Evolutionary conservation across 2,797 vertebrate genomes (phyloP), one percentile per base, ranked within the genome.

Genomic region (Sebastes steindachneri): DNA sequence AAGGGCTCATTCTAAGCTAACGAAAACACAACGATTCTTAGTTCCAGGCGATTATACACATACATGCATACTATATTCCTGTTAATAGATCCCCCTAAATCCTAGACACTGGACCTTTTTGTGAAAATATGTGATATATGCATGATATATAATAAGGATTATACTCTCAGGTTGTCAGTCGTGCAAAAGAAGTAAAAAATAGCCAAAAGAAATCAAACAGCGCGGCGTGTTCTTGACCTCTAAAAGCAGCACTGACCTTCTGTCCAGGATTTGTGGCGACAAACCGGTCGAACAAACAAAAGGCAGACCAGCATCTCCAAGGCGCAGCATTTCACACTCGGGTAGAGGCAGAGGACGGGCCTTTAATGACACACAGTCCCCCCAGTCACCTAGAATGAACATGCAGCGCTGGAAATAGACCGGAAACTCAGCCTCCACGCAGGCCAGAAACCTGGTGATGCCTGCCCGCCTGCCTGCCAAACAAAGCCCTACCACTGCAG

Each of bases 331-430:
- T 94, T 94, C 91, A 94, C 93, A 93, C 93, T 91, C 53, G 90
- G 88, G 48, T 93, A 88, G 91, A 92, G 87, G 89, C 89, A 84
- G 84, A 92, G 90, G 89, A 91, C 73, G 75, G 85, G 86, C 86
- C 88, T 92, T 90, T 94, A 92, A 94, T 93, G 91, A 93, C 92
- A 92, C 91, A 92, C 91, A 90, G 81, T 83, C 84, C 86, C 90
- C 86, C 86, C 87, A 91, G 92, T 93, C 94, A 94, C 92, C 94
- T 90, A 92, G 89, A 93, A 94, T 93, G 93, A 95, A 93, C 91
- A 89, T 23, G 80, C 86, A 84, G 86, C 66, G 74, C 89, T 93
- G 91, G 93, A 95, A 95, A 94, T 93, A 94, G 92, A 95, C 93
- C 84, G 88, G 89, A 93, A 93, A 94, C 92, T 89, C 87, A 79